phyloP scores from a whole-genome alignment of 2,113 vertebrate species.

The Hemiscyllium ocellatum region DNA sequence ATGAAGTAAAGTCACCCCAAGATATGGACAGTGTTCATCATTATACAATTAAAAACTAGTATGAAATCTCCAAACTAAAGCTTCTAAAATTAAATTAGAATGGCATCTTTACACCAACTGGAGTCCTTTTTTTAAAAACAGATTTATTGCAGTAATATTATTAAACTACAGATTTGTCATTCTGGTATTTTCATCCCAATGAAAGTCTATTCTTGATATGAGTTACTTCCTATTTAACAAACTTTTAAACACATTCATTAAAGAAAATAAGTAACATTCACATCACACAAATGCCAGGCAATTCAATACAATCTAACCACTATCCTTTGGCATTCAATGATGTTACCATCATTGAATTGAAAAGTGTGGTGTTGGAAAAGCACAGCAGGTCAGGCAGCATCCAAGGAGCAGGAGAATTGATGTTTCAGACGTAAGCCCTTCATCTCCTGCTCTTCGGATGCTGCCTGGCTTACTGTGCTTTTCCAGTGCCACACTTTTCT shows the following conservation, averaged over 20 bases:
- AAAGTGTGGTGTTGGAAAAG: no score
- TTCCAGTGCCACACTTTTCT: no score
- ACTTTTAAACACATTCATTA: neutral
- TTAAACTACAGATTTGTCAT: neutral
- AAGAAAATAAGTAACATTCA: neutral
- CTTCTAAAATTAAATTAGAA: neutral
- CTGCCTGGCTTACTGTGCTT: no score
- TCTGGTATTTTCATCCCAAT: neutral
- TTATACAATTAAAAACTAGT: neutral
- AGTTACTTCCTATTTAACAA: neutral
- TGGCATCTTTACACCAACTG: neutral
- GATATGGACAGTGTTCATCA: neutral
- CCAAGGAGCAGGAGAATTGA: no score
- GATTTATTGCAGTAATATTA: neutral
- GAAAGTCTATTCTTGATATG: neutral
- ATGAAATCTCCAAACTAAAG: neutral
- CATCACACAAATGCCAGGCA: no score
- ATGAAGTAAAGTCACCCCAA: neutral
- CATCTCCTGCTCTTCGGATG: no score
- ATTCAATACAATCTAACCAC: no score
- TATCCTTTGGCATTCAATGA: no score
- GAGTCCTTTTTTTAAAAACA: neutral
- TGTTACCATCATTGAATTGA: no score
- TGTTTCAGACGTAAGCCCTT: no score
- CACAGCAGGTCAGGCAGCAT: no score